Evolutionary conservation across 2,797 vertebrate genomes (phyloP), one percentile per base, ranked within the genome.

Genomic region (Hapalemur alaotrensis): DNA sequence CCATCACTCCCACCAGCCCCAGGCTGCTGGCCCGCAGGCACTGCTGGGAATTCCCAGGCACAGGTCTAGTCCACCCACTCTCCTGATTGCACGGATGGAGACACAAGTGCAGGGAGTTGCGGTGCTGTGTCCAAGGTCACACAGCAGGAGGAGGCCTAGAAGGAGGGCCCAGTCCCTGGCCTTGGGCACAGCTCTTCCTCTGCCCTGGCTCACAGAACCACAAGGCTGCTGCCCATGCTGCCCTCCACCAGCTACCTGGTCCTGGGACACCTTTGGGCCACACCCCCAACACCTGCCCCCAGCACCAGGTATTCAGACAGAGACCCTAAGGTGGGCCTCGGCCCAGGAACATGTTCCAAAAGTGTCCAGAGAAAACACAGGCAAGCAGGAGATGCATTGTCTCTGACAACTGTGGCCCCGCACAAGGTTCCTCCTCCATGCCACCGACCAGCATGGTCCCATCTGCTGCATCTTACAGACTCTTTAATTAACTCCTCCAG

Each of bases 401-500:
- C 52, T 94, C 4, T 12, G 43, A 65, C 38, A 78, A 22, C 0
- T 23, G 25, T 72, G 8, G 22, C 38, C 11, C 80, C 65, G 4
- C 0, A 0, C 15, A 28, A 46, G 32, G 48, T 4, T 43, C 91
- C n/a, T 86, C 50, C 10, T 59, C 82, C 57, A 70, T 67, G 81
- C 85, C 82, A 73, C 67, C 41, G 12, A 70, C 86, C 50, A 93
- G 48, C 86, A 70, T 88, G 83, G 87, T 97, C 70, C 94, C 94
- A 96, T 97, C 96, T 98, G 96, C 70, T 97, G 95, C 93, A 73
- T 96, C 96, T 96, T 32, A 35, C 85, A 86, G 97, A 95, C 52
- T 86, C 96, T 96, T 97, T 97, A 98, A 96, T 97, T 97, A 98
- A 98, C 91, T 97, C 92, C 76, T 97, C 96, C 94, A 76, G 93